Evolutionary conservation across 2,113 vertebrate species (phyloP).

Genomic region (Dipodomys spectabilis): DNA sequence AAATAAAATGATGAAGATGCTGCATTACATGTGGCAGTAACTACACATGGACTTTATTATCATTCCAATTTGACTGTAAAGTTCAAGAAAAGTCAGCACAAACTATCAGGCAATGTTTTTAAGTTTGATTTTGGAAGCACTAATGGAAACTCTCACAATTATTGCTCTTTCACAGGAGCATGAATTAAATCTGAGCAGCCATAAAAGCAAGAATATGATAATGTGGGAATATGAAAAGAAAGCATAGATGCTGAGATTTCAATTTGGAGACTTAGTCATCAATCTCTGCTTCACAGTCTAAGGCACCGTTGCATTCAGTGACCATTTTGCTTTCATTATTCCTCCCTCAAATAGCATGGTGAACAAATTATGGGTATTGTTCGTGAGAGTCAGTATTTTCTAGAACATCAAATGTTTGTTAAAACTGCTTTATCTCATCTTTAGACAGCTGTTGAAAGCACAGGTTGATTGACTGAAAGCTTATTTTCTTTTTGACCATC

Average conservation of each 20-base stretch:
- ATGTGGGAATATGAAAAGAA: neutral
- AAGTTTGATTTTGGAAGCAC: neutral
- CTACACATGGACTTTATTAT: neutral
- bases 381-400: neutral
- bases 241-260: neutral
- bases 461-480: neutral
- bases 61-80: neutral
- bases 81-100: neutral
- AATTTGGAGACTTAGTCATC: neutral
- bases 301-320: neutral
- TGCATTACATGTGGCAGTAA: neutral
- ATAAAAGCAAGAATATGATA: neutral
- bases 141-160: neutral
- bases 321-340: neutral
- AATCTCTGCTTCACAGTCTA: neutral
- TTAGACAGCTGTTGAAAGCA: constrained; percentile 26
- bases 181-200: constrained; percentile 1
- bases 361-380: neutral
- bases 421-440: constrained; percentile 1
- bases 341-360: neutral
- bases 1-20: neutral
- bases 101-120: neutral
- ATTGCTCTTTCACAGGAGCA: neutral
- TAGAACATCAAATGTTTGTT: neutral
- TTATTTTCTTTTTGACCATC: constrained; percentile 9